Evolutionary conservation across 2,113 vertebrate species (phyloP).

Genomic region (Puffinus mauretanicus): DNA sequence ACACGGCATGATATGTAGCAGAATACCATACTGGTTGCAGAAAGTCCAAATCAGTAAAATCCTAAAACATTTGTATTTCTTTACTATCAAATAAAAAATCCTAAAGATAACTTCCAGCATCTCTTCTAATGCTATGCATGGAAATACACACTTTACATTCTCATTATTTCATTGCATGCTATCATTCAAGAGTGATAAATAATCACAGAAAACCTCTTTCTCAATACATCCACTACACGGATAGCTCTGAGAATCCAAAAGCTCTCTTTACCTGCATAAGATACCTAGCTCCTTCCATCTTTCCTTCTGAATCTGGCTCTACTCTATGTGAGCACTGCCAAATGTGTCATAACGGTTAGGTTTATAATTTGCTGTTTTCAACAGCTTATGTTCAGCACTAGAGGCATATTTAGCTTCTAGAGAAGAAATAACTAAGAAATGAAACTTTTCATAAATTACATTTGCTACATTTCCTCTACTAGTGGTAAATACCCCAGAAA

Average conservation of each 20-base stretch:
- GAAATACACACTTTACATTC: neutral
- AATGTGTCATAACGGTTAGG: neutral
- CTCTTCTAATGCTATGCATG: neutral
- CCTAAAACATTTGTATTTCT: neutral
- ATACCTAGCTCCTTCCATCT: neutral
- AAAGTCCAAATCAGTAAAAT: neutral
- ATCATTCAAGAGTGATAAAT: neutral
- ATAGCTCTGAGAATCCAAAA: neutral
- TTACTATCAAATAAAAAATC: neutral
- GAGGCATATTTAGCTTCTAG: neutral
- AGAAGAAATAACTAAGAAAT: neutral
- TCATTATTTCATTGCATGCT: neutral
- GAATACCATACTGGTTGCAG: neutral
- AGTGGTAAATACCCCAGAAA: neutral
- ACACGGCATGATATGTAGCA: neutral
- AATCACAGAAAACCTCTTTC: neutral
- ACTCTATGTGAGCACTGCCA: neutral
- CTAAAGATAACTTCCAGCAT: neutral
- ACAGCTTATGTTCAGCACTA: neutral
- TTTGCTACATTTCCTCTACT: neutral
- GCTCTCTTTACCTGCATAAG: neutral
- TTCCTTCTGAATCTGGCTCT: neutral
- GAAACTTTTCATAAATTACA: neutral
- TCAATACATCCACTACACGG: neutral
- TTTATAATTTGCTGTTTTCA: neutral